These are phyloP conservation scores for Gryllus longicercus DNA, from an alignment of 2,888 invertebrate genomes.

Conservation along the genomic window DNA sequence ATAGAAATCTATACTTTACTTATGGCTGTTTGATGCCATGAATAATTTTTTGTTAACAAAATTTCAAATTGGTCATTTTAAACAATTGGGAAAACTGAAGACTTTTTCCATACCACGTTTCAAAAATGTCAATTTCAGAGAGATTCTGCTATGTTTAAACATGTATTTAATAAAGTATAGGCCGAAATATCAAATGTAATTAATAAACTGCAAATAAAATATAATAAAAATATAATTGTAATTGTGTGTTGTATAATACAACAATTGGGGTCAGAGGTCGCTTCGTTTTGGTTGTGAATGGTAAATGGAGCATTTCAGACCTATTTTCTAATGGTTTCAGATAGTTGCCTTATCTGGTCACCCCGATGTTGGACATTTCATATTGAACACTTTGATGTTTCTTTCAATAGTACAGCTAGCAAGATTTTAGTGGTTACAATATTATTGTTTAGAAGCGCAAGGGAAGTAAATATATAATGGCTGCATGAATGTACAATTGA, in stretches of 20 bases:
- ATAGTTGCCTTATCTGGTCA: not conserved
- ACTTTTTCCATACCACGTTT: not conserved
- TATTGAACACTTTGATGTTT: constrained; percentile 1
- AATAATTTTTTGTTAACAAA: not conserved
- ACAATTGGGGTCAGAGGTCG: too few species aligned
- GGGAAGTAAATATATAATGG: not conserved
- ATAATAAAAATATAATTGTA: not conserved
- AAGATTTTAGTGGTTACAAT: not conserved
- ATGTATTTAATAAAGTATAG: not conserved
- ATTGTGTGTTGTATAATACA: not conserved
- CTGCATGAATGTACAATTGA: not conserved
- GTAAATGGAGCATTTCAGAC: not conserved
- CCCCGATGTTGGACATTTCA: not conserved
- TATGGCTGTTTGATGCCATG: not conserved
- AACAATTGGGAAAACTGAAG: not conserved
- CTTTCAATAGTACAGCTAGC: not conserved
- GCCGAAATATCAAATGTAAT: not conserved
- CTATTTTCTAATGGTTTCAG: not conserved
- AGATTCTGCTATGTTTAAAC: not conserved
- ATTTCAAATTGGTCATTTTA: not conserved
- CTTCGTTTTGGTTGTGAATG: not conserved
- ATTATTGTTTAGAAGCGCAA: not conserved
- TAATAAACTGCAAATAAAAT: not conserved
- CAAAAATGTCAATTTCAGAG: not conserved
- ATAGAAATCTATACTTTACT: not conserved